Conservation (phyloP, 1,140 invertebrate species). For the Calycopis cecrops region DNA sequence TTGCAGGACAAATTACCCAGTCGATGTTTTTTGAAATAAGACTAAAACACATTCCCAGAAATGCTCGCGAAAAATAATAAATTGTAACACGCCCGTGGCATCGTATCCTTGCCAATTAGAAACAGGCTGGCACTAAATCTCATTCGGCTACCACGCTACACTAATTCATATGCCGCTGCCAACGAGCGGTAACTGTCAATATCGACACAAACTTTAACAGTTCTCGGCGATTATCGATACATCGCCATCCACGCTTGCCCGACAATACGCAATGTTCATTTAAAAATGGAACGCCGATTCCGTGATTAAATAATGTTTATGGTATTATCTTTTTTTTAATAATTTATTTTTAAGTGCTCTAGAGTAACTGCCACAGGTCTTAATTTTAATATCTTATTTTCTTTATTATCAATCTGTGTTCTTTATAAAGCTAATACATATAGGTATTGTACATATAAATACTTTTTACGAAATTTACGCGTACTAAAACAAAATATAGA, state of each 20-base stretch:
- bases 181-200: slow-evolving; percentile 53
- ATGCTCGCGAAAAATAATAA: slow-evolving; percentile 68
- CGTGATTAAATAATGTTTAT: no score
- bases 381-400: no score
- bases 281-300: neutral
- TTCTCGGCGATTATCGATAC: slow-evolving; percentile 50
- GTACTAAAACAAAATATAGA: no score
- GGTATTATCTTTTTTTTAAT: no score
- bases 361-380: no score
- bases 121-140: slow-evolving; percentile 60
- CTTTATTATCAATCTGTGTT: no score
- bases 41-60: slow-evolving; percentile 25
- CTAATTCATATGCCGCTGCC: slow-evolving; percentile 66
- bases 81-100: slow-evolving; percentile 60
- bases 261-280: slow-evolving; percentile 16
- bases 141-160: slow-evolving; percentile 63
- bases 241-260: slow-evolving; percentile 32
- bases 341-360: no score
- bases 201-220: slow-evolving; percentile 53
- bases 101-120: slow-evolving; percentile 65
- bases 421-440: no score
- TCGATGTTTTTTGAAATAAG: no score
- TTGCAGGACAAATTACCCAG: no score
- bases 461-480: no score
- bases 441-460: no score